Conservation (phyloP, 2,797 vertebrate species). For the Hemitrygon akajei region DNA sequence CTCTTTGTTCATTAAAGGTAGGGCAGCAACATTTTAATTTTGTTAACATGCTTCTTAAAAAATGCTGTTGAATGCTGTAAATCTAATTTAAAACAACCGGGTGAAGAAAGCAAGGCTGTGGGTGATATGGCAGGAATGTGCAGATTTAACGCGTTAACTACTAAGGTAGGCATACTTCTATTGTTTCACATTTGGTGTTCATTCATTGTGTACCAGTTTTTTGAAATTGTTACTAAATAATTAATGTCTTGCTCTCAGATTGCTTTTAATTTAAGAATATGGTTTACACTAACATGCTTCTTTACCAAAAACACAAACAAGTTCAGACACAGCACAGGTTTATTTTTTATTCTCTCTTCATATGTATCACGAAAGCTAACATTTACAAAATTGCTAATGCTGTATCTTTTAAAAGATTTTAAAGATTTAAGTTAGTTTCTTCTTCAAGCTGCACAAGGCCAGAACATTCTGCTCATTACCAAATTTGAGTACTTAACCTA, state of each 20-base stretch:
- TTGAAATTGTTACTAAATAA: not conserved
- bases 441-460: not conserved
- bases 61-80: constrained; percentile 34
- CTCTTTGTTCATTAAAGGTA: constrained; percentile 1
- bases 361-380: not conserved
- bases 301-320: too few relatives aligned
- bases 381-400: not conserved
- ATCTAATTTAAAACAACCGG: constrained; percentile 41
- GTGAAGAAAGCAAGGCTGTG: constrained; percentile 39
- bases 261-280: not conserved
- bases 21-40: not conserved
- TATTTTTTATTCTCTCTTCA: not conserved
- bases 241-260: not conserved
- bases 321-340: not conserved
- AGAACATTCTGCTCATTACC: not conserved
- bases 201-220: constrained; percentile 10
- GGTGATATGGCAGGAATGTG: constrained; percentile 43
- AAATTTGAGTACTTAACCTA: not conserved
- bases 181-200: not conserved
- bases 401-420: not conserved
- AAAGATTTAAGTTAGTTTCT: not conserved
- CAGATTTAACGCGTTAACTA: constrained; percentile 42
- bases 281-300: not conserved
- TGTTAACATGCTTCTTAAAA: not conserved
- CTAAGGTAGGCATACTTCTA: not conserved